These are phyloP conservation scores for Amphibalanus amphitrite DNA, from an alignment of 1,140 invertebrate species.

Conservation along the genomic window DNA sequence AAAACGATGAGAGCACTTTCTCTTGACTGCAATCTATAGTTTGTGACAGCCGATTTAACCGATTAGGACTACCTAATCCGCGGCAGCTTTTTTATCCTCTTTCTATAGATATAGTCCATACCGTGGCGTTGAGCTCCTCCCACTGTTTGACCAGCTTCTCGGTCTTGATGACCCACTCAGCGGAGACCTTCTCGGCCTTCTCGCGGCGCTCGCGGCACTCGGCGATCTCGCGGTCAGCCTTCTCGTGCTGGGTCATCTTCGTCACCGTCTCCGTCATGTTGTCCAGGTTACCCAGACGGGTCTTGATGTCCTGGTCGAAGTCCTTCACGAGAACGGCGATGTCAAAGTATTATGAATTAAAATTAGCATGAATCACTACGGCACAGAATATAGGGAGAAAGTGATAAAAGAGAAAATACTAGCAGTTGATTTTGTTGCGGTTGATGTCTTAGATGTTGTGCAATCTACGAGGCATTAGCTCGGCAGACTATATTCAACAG, in stretches of 20 bases:
- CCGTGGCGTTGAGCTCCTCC: conserved; percentile 1
- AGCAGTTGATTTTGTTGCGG: too few species aligned
- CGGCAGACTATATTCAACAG: too few species aligned
- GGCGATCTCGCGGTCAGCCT: not conserved
- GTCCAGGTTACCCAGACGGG: not conserved
- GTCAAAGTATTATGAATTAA: too few species aligned
- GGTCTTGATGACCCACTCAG: not conserved
- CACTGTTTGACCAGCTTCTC: too few species aligned
- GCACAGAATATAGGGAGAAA: too few species aligned
- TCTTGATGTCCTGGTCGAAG: not conserved
- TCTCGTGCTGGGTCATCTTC: not conserved
- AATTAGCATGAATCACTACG: too few species aligned
- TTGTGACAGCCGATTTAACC: not conserved
- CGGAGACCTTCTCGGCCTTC: not conserved
- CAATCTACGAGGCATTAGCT: too few species aligned
- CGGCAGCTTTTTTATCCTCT: too few species aligned
- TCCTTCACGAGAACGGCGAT: not conserved
- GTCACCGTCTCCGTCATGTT: not conserved
- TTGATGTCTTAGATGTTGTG: too few species aligned
- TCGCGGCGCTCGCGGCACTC: not conserved
- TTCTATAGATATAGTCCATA: too few species aligned
- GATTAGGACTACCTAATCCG: not conserved
- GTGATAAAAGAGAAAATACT: too few species aligned
- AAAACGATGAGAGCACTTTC: not conserved
- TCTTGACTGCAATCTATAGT: not conserved